Evolutionary conservation across 2,888 invertebrate genomes (phyloP), one percentile per base, ranked within the genome.

Genomic region (Heliconius ethilla): DNA sequence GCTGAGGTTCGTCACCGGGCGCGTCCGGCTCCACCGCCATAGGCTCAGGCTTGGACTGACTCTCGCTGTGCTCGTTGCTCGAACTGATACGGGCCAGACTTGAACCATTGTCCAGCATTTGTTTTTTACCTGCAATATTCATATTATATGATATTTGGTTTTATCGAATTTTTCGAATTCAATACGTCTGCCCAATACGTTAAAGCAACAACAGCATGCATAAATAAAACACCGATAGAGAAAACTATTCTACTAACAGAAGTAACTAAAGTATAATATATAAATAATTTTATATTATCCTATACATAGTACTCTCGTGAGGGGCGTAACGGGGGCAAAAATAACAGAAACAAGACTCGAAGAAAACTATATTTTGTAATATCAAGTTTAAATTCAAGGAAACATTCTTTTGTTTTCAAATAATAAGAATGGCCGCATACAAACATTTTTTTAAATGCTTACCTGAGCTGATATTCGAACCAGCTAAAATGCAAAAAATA

Each of bases 101-200:
- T 1, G 84, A 81, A 0, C 86, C 83, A 15, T 82, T 84, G 2
- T 93, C 93, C 67, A 91, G 5, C 86, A 89, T 89, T 77, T 88
- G 91, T 85, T 95, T 96, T 87, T 96, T 96, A 78, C 95, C 96
- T 96, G 84, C 85, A 70, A 37, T 25, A 25, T 69, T 22, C 11
- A 69, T 22, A 37, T 37, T 40, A 10, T 15, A 22, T n/a, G 33
- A 1, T 33, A 27, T 25, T 27, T 7, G 25, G 27, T 7, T 63
- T 27, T 27, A 27, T 63, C 5, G 25, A 63, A 6, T 27, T 27
- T 27, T 63, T 15, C 15, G 29, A 27, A 63, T 22, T 63, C 25
- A 25, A 51, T 27, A 69, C n/a, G 15, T 40, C 67, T 69, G 40
- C 37, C 6, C 40, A 40, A 40, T 69, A 69, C 25, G 40, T 25